A percentile compares a stretch with the other conserved stretches of the same genome.
Evolutionary conservation across 2,797 vertebrate species (phyloP).

Genomic region (Triplophysa bombifrons): DNA sequence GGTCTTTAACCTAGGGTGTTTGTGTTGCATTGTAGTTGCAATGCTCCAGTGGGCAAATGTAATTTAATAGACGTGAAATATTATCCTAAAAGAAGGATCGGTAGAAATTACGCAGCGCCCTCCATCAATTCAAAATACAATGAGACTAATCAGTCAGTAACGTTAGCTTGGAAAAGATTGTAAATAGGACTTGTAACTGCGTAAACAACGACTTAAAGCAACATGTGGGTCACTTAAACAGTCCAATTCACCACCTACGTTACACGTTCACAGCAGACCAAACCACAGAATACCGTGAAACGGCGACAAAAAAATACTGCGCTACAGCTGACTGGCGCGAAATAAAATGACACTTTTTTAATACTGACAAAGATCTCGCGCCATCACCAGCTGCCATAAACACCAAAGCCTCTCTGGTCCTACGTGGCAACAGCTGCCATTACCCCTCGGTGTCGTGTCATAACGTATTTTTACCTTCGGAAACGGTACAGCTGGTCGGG

Average conservation of each 20-base stretch:
- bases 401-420: background rate
- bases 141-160: background rate
- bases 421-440: constrained; percentile 3
- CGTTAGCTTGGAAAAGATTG: background rate
- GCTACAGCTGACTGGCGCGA: background rate
- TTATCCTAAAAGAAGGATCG: background rate
- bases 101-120: background rate
- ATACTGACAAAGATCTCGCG: background rate
- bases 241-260: background rate
- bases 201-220: constrained; percentile 10
- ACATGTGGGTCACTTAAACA: constrained; percentile 17
- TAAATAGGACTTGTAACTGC: background rate
- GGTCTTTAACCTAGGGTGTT: too few relatives aligned
- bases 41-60: too few relatives aligned
- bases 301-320: background rate
- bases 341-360: background rate
- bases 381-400: background rate
- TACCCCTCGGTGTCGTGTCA: background rate
- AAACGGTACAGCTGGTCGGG: background rate
- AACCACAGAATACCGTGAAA: background rate
- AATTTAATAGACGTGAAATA: background rate
- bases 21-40: too few relatives aligned
- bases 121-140: background rate
- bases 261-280: background rate
- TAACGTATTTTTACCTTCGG: background rate